Evolutionary conservation across 2,888 invertebrate genomes (phyloP).

Genomic region (Dasysyrphus tricinctus): DNA sequence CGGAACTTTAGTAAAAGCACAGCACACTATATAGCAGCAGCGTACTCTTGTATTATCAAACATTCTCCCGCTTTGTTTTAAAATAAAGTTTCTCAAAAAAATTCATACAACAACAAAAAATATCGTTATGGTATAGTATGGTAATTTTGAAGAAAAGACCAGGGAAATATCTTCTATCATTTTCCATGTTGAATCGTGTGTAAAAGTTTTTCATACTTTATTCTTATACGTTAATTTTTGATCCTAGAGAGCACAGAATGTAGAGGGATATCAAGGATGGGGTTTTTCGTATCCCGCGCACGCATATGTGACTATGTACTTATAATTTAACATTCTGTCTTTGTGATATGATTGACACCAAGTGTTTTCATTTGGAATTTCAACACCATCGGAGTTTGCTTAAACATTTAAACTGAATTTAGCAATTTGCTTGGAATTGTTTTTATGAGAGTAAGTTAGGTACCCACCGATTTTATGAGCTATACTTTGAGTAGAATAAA

Average conservation of each 20-base stretch:
- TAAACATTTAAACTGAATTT: constrained; percentile 26
- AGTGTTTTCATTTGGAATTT: constrained; percentile 23
- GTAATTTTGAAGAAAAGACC: constrained; percentile 34
- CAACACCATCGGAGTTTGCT: background rate
- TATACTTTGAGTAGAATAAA: background rate
- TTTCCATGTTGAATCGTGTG: constrained; percentile 26
- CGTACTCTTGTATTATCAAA: constrained; percentile 36
- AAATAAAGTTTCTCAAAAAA: constrained; percentile 33
- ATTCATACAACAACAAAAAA: constrained; percentile 2
- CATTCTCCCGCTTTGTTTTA: background rate
- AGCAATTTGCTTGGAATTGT: constrained; percentile 2
- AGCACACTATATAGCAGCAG: background rate
- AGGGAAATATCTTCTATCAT: constrained; percentile 21
- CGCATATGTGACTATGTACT: constrained; percentile 32
- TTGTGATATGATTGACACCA: constrained; percentile 27
- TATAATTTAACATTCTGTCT: constrained; percentile 11
- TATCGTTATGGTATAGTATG: constrained; percentile 13
- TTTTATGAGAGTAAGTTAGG: background rate
- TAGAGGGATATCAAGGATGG: background rate
- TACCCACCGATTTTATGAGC: background rate
- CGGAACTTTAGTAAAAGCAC: constrained; percentile 19
- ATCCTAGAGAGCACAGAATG: background rate
- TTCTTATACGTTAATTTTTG: constrained; percentile 12
- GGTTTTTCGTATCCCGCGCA: background rate
- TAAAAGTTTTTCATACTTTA: constrained; percentile 36